Conservation (phyloP, 2,888 invertebrate genomes). For the Cephus spinipes region DNA sequence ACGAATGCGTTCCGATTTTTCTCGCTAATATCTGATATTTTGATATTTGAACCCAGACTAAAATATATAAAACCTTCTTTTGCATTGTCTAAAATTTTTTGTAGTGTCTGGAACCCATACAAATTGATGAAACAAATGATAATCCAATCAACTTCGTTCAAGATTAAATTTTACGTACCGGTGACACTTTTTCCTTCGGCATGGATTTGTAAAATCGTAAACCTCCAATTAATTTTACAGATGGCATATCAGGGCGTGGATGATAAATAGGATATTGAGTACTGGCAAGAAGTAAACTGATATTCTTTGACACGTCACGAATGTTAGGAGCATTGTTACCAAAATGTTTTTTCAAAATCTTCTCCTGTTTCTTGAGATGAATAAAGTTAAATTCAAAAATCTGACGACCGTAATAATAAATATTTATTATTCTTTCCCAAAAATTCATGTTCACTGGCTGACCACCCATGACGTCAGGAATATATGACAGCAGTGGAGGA, state of each 20-base stretch:
- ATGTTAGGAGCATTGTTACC: slow-evolving; percentile 1
- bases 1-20: slow-evolving; percentile 23
- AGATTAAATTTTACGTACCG: background rate
- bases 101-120: background rate
- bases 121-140: background rate
- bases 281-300: slow-evolving; percentile 8
- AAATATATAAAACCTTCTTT: slow-evolving; percentile 43
- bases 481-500: background rate
- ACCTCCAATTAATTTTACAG: slow-evolving; percentile 6
- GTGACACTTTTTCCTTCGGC: background rate
- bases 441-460: slow-evolving; percentile 12
- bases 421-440: background rate
- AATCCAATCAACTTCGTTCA: background rate
- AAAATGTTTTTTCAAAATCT: slow-evolving; percentile 10
- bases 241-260: slow-evolving; percentile 9
- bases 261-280: slow-evolving; percentile 1
- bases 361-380: slow-evolving; percentile 7
- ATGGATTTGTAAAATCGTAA: background rate
- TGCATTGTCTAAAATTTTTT: slow-evolving; percentile 31
- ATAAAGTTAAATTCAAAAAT: background rate
- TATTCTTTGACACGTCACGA: background rate
- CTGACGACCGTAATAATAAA: background rate
- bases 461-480: background rate
- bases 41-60: slow-evolving; percentile 37
- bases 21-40: slow-evolving; percentile 8